Percentiles rank a stretch among this genome's conserved stretches.
Conservation (phyloP, 2,888 invertebrate species). For the Thymelicus acteon region DNA sequence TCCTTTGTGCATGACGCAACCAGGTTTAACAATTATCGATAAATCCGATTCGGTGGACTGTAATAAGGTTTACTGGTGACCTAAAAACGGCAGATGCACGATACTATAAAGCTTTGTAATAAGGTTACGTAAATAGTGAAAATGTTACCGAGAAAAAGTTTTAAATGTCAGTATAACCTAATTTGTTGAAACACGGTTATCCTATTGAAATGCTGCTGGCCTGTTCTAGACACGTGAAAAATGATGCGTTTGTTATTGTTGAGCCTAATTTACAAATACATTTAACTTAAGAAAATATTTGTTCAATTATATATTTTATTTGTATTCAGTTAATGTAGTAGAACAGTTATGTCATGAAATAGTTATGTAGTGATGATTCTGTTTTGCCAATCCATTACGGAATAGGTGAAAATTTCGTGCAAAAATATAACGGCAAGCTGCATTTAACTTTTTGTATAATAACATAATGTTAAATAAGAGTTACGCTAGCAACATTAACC, state of each 20-base stretch:
- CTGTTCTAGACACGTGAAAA: conserved; percentile 37
- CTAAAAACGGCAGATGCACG: conserved; percentile 41
- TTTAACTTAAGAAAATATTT: no score
- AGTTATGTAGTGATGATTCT: neutral
- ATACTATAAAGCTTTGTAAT: conserved; percentile 45
- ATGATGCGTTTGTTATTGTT: conserved; percentile 18
- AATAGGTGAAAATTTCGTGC: neutral
- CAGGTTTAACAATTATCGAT: conserved; percentile 8
- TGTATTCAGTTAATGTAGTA: neutral
- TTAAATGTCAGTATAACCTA: conserved; percentile 55
- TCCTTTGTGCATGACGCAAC: conserved; percentile 18
- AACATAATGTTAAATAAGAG: neutral
- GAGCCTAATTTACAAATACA: no score
- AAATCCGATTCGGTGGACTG: conserved; percentile 20
- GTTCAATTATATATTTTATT: neutral
- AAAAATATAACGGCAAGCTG: neutral
- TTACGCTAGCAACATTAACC: neutral
- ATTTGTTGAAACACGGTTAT: conserved; percentile 71
- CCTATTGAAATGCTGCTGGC: conserved; percentile 48
- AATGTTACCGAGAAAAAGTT: conserved; percentile 56
- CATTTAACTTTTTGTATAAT: neutral
- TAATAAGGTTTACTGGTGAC: conserved; percentile 36
- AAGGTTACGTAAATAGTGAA: conserved; percentile 64
- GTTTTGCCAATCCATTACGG: neutral
- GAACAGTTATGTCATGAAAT: no score